Evolutionary conservation across 2,888 invertebrate species (phyloP).

Genomic region (Bugulina stolonifera): DNA sequence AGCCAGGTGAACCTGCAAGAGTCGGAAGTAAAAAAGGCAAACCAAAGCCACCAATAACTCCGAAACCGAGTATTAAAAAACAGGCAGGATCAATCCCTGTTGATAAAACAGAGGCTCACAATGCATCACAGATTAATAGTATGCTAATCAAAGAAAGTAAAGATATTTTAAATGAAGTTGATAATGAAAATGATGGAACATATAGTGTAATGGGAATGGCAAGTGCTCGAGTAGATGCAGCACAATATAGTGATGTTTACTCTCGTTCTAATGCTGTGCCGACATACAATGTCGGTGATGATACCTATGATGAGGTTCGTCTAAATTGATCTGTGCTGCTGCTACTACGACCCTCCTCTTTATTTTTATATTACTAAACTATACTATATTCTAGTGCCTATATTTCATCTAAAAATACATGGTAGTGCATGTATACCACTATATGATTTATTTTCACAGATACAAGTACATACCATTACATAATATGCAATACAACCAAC

Average conservation of each 20-base stretch:
- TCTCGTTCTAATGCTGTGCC: background rate
- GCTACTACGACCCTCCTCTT: too few relatives aligned
- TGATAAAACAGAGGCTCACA: background rate
- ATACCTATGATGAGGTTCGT: constrained; percentile 7
- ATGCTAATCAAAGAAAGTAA: background rate
- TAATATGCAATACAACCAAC: too few relatives aligned
- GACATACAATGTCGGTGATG: background rate
- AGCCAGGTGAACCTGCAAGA: background rate
- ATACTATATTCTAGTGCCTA: too few relatives aligned
- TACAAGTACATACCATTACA: too few relatives aligned
- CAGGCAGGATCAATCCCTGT: background rate
- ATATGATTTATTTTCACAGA: too few relatives aligned
- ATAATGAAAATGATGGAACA: background rate
- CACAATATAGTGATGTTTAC: constrained; percentile 21
- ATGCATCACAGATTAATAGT: constrained; percentile 9
- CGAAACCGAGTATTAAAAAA: constrained; percentile 10
- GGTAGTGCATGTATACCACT: too few relatives aligned
- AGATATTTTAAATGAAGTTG: background rate
- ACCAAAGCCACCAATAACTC: background rate
- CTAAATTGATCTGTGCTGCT: background rate
- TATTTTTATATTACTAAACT: too few relatives aligned
- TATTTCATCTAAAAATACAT: too few relatives aligned
- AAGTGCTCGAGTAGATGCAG: background rate
- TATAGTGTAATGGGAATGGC: constrained; percentile 1
- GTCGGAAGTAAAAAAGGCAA: background rate